Conservation (phyloP, 2,888 invertebrate genomes). For the Diadegma fenestrale region DNA sequence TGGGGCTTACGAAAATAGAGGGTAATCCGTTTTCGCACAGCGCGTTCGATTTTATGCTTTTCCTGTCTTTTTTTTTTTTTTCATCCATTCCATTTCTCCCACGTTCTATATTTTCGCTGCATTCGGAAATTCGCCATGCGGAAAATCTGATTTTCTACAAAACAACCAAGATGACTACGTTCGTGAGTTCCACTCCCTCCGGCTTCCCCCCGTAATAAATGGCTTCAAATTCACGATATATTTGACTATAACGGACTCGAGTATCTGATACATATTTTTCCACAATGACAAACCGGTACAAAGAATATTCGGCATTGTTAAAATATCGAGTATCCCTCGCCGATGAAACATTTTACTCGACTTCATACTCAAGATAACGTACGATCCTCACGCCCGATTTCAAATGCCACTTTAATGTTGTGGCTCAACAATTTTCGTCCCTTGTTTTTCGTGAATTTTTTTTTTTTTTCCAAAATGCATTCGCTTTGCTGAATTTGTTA, state of each 20-base stretch:
- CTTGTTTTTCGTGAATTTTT: no score
- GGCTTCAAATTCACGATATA: conserved; percentile 30
- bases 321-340: neutral
- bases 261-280: conserved; percentile 13
- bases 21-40: conserved; percentile 49
- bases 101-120: conserved; percentile 29
- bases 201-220: conserved; percentile 23
- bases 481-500: no score
- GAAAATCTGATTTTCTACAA: conserved; percentile 59
- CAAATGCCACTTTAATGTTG: no score
- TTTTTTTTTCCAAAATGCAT: no score
- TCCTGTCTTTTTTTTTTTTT: conserved; percentile 25
- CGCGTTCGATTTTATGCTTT: conserved; percentile 50
- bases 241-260: conserved; percentile 32
- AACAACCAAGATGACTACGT: conserved; percentile 37
- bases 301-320: neutral
- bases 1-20: conserved; percentile 51
- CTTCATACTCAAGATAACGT: neutral
- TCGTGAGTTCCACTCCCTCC: neutral
- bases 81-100: conserved; percentile 1
- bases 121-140: conserved; percentile 43
- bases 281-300: neutral
- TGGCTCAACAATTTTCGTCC: no score
- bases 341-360: neutral
- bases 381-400: neutral